Evolutionary conservation across 2,113 vertebrate genomes (phyloP).

Genomic region (Diadophis punctatus): DNA sequence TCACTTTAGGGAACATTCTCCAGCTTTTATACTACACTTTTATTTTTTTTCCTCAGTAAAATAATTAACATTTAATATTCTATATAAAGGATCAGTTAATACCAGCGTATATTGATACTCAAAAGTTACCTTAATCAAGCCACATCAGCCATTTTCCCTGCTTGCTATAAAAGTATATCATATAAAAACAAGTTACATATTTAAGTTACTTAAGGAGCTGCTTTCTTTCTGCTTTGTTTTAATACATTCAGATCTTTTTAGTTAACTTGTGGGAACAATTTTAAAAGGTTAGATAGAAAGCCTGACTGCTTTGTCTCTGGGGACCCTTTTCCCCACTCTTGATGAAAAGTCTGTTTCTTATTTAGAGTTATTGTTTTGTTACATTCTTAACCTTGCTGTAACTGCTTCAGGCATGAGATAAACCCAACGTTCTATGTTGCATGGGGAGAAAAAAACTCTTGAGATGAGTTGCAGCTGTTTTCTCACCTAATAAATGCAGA

Average conservation of each 20-base stretch:
- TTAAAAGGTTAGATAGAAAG: conserved; percentile 4
- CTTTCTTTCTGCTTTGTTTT: neutral
- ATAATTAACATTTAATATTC: neutral
- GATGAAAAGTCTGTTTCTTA: conserved; percentile 22
- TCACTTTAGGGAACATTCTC: neutral
- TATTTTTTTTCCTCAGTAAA: neutral
- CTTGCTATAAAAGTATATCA: neutral
- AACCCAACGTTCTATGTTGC: neutral
- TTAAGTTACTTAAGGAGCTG: neutral
- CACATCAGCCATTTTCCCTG: neutral
- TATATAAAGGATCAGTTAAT: neutral
- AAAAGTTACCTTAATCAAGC: neutral
- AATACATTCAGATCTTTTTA: conserved; percentile 5
- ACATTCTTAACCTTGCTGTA: conserved; percentile 23
- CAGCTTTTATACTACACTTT: neutral
- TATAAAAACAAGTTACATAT: neutral
- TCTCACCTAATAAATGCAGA: conserved; percentile 19
- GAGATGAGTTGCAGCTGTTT: conserved; percentile 29
- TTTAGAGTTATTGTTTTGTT: conserved; percentile 30
- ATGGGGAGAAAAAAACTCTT: neutral
- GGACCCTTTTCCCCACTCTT: neutral
- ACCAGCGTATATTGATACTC: neutral
- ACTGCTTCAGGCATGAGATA: conserved; percentile 28
- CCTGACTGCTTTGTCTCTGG: conserved; percentile 8
- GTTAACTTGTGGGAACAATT: neutral